These are phyloP conservation scores for Sphenodon punctatus DNA, from an alignment of 2,797 vertebrate genomes.

Conservation along the genomic window DNA sequence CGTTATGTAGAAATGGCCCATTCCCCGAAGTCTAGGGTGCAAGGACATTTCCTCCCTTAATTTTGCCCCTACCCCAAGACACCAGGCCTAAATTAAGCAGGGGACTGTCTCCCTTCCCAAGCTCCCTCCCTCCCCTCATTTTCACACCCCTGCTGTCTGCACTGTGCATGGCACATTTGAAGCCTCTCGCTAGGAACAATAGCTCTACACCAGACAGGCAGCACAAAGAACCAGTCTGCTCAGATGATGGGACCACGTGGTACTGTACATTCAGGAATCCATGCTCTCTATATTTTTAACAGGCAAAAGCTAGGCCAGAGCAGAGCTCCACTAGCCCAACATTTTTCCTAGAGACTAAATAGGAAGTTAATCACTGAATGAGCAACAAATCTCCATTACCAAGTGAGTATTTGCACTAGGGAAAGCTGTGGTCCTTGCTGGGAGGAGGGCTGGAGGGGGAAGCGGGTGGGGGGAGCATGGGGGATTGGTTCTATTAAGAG, in stretches of 20 bases:
- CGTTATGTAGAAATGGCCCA: too few relatives aligned
- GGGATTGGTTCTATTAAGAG: constrained; percentile 67
- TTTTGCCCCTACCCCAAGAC: too few relatives aligned
- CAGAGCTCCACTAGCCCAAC: background rate
- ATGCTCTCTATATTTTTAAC: background rate
- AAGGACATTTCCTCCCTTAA: too few relatives aligned
- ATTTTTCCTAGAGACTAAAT: background rate
- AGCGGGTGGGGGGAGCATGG: constrained; percentile 39
- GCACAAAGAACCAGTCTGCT: constrained; percentile 46
- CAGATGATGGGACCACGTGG: background rate
- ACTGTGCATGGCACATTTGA: too few relatives aligned
- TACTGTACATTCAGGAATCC: background rate
- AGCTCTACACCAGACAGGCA: background rate
- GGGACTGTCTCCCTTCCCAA: too few relatives aligned
- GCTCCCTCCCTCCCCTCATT: too few relatives aligned
- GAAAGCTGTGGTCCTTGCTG: background rate
- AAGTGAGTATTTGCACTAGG: background rate
- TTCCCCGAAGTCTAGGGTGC: too few relatives aligned
- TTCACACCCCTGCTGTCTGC: too few relatives aligned
- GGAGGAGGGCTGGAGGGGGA: constrained; percentile 37
- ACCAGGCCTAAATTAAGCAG: too few relatives aligned
- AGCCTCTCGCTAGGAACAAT: constrained; percentile 33
- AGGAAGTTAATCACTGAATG: constrained; percentile 37
- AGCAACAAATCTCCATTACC: constrained; percentile 13
- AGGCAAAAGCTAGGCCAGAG: background rate